phyloP scores from a whole-genome alignment of 1,140 invertebrate genomes.

The Micrasema minimum region DNA sequence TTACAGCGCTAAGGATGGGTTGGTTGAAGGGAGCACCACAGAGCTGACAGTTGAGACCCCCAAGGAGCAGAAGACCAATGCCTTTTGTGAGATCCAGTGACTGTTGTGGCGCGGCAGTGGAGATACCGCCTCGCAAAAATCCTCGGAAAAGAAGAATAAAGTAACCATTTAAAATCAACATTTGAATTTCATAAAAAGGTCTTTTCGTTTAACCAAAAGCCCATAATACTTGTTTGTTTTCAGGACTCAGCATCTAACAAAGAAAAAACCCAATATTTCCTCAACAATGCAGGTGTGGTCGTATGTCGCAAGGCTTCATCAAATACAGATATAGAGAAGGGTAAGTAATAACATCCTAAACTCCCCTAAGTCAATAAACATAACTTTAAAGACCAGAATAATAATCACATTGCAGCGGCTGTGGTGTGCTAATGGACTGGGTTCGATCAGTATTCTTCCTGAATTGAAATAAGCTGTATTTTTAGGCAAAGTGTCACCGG shows the following conservation, averaged over 20 bases:
- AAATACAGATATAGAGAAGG: constrained; percentile 51
- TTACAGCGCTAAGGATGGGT: constrained; percentile 58
- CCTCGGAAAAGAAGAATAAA: constrained; percentile 51
- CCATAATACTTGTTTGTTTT: constrained; percentile 23
- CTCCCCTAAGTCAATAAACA: too few relatives aligned
- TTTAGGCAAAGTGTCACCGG: constrained; percentile 59
- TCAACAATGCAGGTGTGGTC: constrained; percentile 54
- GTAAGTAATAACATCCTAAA: too few relatives aligned
- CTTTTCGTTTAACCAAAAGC: background rate
- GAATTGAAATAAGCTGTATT: too few relatives aligned
- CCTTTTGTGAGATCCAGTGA: constrained; percentile 54
- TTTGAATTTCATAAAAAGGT: background rate
- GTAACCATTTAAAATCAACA: constrained; percentile 22
- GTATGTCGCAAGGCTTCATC: constrained; percentile 61
- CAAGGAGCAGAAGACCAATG: constrained; percentile 61
- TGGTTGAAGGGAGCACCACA: constrained; percentile 62
- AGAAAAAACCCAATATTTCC: constrained; percentile 53
- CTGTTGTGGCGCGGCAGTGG: constrained; percentile 54
- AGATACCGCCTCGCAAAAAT: constrained; percentile 53
- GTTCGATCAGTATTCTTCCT: too few relatives aligned
- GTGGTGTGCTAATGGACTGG: too few relatives aligned
- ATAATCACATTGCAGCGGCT: too few relatives aligned
- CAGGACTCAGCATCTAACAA: constrained; percentile 49
- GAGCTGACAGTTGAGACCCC: constrained; percentile 61
- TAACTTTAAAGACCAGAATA: too few relatives aligned